These are phyloP conservation scores for Tetraodon nigroviridis DNA, from an alignment of 2,113 vertebrate species.

Conservation along the genomic window DNA sequence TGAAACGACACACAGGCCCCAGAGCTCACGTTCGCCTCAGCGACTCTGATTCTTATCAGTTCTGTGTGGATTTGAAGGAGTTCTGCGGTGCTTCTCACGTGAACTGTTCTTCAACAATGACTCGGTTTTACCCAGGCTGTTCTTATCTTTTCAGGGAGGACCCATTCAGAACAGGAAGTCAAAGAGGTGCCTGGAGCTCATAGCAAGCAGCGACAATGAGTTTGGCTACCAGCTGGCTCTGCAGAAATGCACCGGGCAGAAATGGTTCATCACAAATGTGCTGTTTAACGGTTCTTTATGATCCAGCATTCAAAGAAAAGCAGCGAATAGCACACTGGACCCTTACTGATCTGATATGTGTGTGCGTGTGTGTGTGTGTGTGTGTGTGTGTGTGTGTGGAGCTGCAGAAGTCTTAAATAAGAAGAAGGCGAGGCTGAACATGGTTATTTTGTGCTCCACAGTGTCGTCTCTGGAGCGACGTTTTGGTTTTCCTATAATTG, in stretches of 20 bases:
- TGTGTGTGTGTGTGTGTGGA: slow-evolving; percentile 4
- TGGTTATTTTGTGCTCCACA: slow-evolving; percentile 37
- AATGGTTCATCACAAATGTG: slow-evolving; percentile 91
- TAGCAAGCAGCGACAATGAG: slow-evolving; percentile 85
- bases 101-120: slow-evolving; percentile 30
- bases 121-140: slow-evolving; percentile 43
- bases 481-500: slow-evolving; percentile 56
- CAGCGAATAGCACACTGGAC: slow-evolving; percentile 30
- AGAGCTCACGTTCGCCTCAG: slow-evolving; percentile 22
- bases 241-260: slow-evolving; percentile 92
- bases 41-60: not conserved
- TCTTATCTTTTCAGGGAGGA: slow-evolving; percentile 81
- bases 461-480: slow-evolving; percentile 54
- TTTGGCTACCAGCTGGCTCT: slow-evolving; percentile 91
- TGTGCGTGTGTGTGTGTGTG: slow-evolving; percentile 4
- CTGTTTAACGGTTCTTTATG: slow-evolving; percentile 80
- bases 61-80: slow-evolving; percentile 29
- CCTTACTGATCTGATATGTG: slow-evolving; percentile 12
- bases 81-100: slow-evolving; percentile 13
- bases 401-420: slow-evolving; percentile 8
- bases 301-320: slow-evolving; percentile 44
- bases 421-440: slow-evolving; percentile 19
- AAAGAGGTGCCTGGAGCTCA: slow-evolving; percentile 93
- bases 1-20: slow-evolving; percentile 34
- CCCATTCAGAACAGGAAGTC: slow-evolving; percentile 96